A percentile compares a stretch with the other conserved stretches of the same genome.
phyloP scores from a whole-genome alignment of 2,888 invertebrate species.

The Synanthedon andrenaeformis region DNA sequence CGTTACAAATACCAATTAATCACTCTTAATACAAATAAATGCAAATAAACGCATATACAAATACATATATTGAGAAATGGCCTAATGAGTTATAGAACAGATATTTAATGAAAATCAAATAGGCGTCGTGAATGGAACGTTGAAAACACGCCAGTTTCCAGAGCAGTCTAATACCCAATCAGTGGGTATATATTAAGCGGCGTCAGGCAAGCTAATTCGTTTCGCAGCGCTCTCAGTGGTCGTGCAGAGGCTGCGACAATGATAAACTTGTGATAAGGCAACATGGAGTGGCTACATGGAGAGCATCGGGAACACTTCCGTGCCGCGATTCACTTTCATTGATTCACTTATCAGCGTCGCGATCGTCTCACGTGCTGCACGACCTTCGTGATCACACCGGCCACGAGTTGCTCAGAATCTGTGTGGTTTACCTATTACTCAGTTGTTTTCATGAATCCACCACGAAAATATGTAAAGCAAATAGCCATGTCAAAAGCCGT shows the following conservation, averaged over 20 bases:
- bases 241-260: conserved; percentile 9
- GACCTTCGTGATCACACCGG: conserved; percentile 18
- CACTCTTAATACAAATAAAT: too few species aligned
- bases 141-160: too few species aligned
- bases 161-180: too few species aligned
- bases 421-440: conserved; percentile 3
- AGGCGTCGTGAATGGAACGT: too few species aligned
- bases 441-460: conserved; percentile 4
- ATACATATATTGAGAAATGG: too few species aligned
- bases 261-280: conserved; percentile 11
- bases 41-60: too few species aligned
- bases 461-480: too few species aligned
- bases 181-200: too few species aligned
- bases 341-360: conserved; percentile 15
- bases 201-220: neutral
- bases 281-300: conserved; percentile 1
- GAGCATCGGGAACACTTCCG: conserved; percentile 8
- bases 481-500: neutral
- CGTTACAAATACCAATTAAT: too few species aligned
- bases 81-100: too few species aligned
- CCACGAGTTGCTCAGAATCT: neutral
- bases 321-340: conserved; percentile 15
- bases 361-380: conserved; percentile 23
- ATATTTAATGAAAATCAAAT: too few species aligned
- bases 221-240: conserved; percentile 1